Evolutionary conservation across 1,140 invertebrate genomes (phyloP).

Genomic region (Muscidifurax raptorellus): DNA sequence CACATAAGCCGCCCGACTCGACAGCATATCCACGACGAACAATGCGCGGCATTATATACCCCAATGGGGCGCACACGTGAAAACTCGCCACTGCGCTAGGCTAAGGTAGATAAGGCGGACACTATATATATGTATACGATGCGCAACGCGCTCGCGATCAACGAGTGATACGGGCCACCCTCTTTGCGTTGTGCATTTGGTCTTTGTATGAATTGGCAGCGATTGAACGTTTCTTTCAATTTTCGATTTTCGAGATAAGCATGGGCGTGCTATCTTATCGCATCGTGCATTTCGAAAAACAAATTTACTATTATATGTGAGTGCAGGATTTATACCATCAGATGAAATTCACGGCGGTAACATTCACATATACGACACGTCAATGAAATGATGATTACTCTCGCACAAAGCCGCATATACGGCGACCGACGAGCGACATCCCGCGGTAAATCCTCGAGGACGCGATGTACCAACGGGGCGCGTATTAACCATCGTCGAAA

Average conservation of each 20-base stretch:
- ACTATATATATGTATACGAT: neutral
- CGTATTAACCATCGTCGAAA: neutral
- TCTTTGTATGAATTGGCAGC: too few relatives aligned
- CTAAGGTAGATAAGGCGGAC: slow-evolving; percentile 36
- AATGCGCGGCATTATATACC: slow-evolving; percentile 19
- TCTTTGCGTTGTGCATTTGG: too few relatives aligned
- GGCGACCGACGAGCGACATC: neutral
- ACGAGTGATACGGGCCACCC: too few relatives aligned
- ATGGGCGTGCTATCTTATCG: too few relatives aligned
- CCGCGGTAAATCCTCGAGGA: slow-evolving; percentile 42
- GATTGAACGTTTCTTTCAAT: too few relatives aligned
- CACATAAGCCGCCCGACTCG: slow-evolving; percentile 24
- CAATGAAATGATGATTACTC: neutral
- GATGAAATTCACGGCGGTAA: too few relatives aligned
- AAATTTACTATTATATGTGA: too few relatives aligned
- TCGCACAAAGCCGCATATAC: neutral
- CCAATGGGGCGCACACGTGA: slow-evolving; percentile 3
- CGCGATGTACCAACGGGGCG: neutral
- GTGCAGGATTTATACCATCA: too few relatives aligned
- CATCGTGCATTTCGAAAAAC: neutral
- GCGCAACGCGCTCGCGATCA: neutral
- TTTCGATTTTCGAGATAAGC: too few relatives aligned
- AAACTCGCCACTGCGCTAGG: too few relatives aligned
- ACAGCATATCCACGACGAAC: neutral
- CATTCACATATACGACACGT: too few relatives aligned